Percentiles rank a stretch among this genome's conserved stretches.
Evolutionary conservation across 2,888 invertebrate species (phyloP).

Genomic region (Chromoteleia sp.): DNA sequence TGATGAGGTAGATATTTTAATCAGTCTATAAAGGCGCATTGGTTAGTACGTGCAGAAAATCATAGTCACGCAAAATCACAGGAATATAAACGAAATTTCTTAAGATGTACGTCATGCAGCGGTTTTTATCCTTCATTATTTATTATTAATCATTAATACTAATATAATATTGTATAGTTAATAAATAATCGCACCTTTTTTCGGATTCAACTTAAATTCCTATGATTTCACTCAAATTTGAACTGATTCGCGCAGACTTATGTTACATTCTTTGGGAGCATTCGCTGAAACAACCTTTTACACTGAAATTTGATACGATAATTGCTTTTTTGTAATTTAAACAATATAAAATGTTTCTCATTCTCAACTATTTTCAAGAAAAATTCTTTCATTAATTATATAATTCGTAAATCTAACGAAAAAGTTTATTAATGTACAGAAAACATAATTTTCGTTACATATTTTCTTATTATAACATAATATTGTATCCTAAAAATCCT

Average conservation of each 20-base stretch:
- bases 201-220: conserved; percentile 26
- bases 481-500: too few relatives aligned
- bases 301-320: background rate
- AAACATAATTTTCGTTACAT: too few relatives aligned
- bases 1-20: conserved; percentile 80
- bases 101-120: too few relatives aligned
- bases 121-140: too few relatives aligned
- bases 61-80: conserved; percentile 42
- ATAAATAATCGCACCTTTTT: conserved; percentile 1
- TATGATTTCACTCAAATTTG: conserved; percentile 49
- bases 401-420: too few relatives aligned
- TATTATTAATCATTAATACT: background rate
- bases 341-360: too few relatives aligned
- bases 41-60: conserved; percentile 67
- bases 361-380: too few relatives aligned
- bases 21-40: conserved; percentile 81
- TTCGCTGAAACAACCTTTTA: conserved; percentile 16
- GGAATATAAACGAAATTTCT: conserved; percentile 30
- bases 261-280: conserved; percentile 62
- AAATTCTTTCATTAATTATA: too few relatives aligned
- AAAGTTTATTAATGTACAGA: too few relatives aligned
- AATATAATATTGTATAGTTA: conserved; percentile 11
- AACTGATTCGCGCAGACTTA: conserved; percentile 50
- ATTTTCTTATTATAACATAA: too few relatives aligned
- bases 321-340: too few relatives aligned